These are phyloP conservation scores for Apogon talboti DNA, from an alignment of 2,797 vertebrate species.

Conservation along the genomic window DNA sequence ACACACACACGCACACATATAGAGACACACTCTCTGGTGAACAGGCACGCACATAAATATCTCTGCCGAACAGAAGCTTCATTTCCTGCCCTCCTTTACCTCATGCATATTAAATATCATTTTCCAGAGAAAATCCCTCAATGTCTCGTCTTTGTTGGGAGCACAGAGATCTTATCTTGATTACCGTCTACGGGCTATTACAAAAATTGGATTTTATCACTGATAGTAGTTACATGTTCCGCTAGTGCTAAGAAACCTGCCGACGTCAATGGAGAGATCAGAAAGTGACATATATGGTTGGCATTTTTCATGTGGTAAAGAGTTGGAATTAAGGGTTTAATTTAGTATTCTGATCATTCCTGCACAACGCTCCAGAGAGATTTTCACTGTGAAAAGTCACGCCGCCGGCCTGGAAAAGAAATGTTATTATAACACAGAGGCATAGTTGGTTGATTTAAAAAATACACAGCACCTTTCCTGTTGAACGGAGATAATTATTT, in stretches of 20 bases:
- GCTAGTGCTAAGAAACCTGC: slow-evolving; percentile 42
- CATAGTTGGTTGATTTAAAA: slow-evolving; percentile 14
- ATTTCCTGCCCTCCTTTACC: slow-evolving; percentile 78
- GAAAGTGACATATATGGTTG: slow-evolving; percentile 38
- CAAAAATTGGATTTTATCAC: slow-evolving; percentile 78
- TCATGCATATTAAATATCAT: slow-evolving; percentile 81
- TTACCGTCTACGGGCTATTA: slow-evolving; percentile 73
- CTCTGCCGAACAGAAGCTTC: slow-evolving; percentile 70
- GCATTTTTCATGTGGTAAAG: slow-evolving; percentile 38
- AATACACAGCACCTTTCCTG: slow-evolving; percentile 35
- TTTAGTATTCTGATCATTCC: slow-evolving; percentile 66
- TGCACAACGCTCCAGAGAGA: slow-evolving; percentile 34
- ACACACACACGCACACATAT: slow-evolving; percentile 12
- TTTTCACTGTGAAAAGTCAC: slow-evolving; percentile 41
- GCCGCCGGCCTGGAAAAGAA: slow-evolving; percentile 33
- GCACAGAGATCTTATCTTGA: slow-evolving; percentile 68
- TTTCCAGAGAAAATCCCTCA: slow-evolving; percentile 78
- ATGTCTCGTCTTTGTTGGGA: slow-evolving; percentile 68
- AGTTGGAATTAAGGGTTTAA: slow-evolving; percentile 50
- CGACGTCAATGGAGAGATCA: slow-evolving; percentile 52
- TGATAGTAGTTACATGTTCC: slow-evolving; percentile 50
- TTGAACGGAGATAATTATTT: slow-evolving; percentile 36
- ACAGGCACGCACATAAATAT: slow-evolving; percentile 61
- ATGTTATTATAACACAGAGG: slow-evolving; percentile 36
- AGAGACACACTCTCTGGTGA: slow-evolving; percentile 48